A percentile compares a stretch with the other conserved stretches of the same genome.
Evolutionary conservation across 2,888 invertebrate genomes (phyloP).

Genomic region (Gryllus longicercus): DNA sequence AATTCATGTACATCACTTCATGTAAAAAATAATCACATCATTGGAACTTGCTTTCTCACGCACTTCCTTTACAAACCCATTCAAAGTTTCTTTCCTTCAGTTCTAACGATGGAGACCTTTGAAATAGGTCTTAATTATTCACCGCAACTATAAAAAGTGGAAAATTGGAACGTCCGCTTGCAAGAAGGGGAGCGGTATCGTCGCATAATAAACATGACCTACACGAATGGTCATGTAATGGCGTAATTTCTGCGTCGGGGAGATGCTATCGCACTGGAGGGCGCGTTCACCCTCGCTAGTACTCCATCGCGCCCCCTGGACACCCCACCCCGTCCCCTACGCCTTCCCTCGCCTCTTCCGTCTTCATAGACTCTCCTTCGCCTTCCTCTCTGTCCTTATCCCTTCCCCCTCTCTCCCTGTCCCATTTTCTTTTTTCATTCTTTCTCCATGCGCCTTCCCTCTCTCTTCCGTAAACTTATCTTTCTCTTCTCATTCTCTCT

Average conservation of each 20-base stretch:
- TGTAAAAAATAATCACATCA: no score
- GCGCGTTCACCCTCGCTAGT: not conserved
- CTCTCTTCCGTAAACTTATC: not conserved
- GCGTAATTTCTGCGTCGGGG: constrained; percentile 4
- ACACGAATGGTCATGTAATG: constrained; percentile 10
- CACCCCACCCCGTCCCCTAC: not conserved
- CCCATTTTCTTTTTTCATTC: not conserved
- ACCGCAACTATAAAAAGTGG: not conserved
- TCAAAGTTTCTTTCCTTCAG: constrained; percentile 3
- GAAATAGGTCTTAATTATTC: constrained; percentile 8
- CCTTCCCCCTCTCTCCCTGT: not conserved
- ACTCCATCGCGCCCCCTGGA: not conserved
- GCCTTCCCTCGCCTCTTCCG: not conserved
- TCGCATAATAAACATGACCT: constrained; percentile 17
- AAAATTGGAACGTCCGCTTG: not conserved
- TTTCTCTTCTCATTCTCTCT: not conserved
- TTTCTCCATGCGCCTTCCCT: not conserved
- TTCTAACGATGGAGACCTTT: not conserved
- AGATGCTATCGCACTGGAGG: not conserved
- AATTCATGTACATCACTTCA: no score
- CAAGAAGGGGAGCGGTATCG: constrained; percentile 17
- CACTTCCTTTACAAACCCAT: not conserved
- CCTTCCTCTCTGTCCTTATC: not conserved
- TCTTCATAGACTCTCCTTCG: not conserved
- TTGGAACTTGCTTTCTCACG: not conserved